Conservation (phyloP, 2,113 vertebrate species). For the Clarias macrocephalus region DNA sequence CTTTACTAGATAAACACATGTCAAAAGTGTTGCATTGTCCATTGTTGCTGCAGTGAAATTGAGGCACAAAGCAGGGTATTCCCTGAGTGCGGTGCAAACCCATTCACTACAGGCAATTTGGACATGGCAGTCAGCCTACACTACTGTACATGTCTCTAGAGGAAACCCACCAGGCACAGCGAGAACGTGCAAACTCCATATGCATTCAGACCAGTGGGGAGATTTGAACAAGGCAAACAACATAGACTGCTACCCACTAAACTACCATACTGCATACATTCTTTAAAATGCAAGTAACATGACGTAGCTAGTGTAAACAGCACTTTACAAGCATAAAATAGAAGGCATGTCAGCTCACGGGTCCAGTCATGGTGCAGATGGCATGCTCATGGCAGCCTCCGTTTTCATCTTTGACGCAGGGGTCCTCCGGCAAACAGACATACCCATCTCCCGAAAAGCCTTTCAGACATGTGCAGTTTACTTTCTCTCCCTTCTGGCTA, state of each 20-base stretch:
- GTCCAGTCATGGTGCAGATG: slow-evolving; percentile 80
- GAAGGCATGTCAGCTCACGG: slow-evolving; percentile 73
- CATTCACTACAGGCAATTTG: too few species aligned
- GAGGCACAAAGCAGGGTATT: too few species aligned
- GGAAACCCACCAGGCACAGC: too few species aligned
- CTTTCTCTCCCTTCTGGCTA: slow-evolving; percentile 72
- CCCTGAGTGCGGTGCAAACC: too few species aligned
- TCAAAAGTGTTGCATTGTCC: too few species aligned
- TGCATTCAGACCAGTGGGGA: too few species aligned
- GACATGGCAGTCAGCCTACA: too few species aligned
- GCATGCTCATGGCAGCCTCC: slow-evolving; percentile 91
- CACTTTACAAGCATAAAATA: not conserved
- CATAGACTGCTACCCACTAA: too few species aligned
- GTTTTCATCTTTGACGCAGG: slow-evolving; percentile 76
- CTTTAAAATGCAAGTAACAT: not conserved
- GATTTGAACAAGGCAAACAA: too few species aligned
- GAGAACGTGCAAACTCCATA: too few species aligned
- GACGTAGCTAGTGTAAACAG: not conserved
- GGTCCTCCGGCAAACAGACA: slow-evolving; percentile 79
- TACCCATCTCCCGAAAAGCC: slow-evolving; percentile 84
- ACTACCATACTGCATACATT: not conserved
- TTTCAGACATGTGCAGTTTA: slow-evolving; percentile 82
- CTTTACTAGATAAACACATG: not conserved
- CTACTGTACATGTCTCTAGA: too few species aligned
- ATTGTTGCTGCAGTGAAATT: too few species aligned